phyloP scores from a whole-genome alignment of 2,888 invertebrate species.

The Hypolimnas misippus region DNA sequence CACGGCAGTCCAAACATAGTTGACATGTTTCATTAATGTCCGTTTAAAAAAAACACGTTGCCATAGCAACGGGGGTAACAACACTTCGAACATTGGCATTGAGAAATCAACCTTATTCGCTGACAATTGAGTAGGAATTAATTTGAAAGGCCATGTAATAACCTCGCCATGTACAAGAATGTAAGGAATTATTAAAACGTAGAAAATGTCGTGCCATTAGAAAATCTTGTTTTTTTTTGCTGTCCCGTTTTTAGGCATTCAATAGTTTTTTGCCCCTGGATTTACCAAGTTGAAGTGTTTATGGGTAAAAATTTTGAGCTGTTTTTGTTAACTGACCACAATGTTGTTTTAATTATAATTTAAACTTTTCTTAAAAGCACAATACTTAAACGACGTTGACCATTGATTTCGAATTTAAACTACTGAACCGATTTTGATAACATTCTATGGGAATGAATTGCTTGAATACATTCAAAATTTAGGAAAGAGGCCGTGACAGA shows the following conservation, averaged over 20 bases:
- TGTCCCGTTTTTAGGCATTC: slow-evolving; percentile 15
- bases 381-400: too few species aligned
- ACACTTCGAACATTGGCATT: slow-evolving; percentile 45
- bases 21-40: slow-evolving; percentile 33
- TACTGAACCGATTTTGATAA: too few species aligned
- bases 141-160: background rate
- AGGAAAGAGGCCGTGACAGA: too few species aligned
- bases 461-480: too few species aligned
- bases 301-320: background rate
- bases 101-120: background rate
- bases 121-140: background rate
- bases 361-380: too few species aligned
- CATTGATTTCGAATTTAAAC: too few species aligned
- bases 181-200: slow-evolving; percentile 37
- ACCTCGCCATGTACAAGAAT: slow-evolving; percentile 20
- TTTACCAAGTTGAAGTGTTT: background rate
- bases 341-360: too few species aligned
- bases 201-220: slow-evolving; percentile 34
- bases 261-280: slow-evolving; percentile 14
- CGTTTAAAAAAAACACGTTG: slow-evolving; percentile 43
- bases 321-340: too few species aligned
- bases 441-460: too few species aligned
- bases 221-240: slow-evolving; percentile 28
- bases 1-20: slow-evolving; percentile 28
- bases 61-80: slow-evolving; percentile 57